Percentiles rank a stretch among this genome's conserved stretches.
Conservation (phyloP, 2,888 invertebrate genomes). For the Drosophila barbarae region DNA sequence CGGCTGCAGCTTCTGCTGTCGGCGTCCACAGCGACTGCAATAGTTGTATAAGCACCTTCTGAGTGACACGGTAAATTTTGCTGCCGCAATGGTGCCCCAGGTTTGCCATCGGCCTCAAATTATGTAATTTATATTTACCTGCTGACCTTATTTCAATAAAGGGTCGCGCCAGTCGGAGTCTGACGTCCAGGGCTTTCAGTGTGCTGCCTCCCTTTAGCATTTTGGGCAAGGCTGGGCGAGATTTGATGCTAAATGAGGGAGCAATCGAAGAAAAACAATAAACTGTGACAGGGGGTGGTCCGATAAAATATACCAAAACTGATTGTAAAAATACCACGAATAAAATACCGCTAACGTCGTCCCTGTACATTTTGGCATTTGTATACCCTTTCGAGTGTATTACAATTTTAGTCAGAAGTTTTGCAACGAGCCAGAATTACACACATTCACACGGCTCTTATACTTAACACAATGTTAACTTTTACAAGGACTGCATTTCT, state of each 20-base stretch:
- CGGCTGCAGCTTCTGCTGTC: conserved; percentile 30
- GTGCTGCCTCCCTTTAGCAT: conserved; percentile 61
- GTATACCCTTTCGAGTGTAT: not conserved
- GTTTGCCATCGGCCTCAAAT: conserved; percentile 26
- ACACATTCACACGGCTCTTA: no score
- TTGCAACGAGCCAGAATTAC: no score
- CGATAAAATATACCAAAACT: conserved; percentile 6
- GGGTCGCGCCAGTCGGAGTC: conserved; percentile 52
- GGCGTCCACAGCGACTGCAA: conserved; percentile 39
- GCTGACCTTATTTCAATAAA: conserved; percentile 65
- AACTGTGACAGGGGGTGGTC: not conserved
- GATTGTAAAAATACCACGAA: not conserved
- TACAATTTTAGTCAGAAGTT: no score
- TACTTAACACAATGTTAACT: not conserved
- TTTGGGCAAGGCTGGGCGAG: conserved; percentile 28
- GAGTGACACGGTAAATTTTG: conserved; percentile 28
- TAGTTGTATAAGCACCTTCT: conserved; percentile 19
- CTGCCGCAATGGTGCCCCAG: conserved; percentile 6
- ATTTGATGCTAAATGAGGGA: not conserved
- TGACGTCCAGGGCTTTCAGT: conserved; percentile 58
- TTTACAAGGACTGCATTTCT: not conserved
- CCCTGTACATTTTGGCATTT: not conserved
- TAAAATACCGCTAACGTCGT: not conserved
- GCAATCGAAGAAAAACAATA: conserved; percentile 11
- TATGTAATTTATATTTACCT: conserved; percentile 72